Percentiles rank a stretch among this genome's conserved stretches.
Conservation (phyloP, 64 coral and sea anemone genomes). For the Montipora efflorescens region DNA sequence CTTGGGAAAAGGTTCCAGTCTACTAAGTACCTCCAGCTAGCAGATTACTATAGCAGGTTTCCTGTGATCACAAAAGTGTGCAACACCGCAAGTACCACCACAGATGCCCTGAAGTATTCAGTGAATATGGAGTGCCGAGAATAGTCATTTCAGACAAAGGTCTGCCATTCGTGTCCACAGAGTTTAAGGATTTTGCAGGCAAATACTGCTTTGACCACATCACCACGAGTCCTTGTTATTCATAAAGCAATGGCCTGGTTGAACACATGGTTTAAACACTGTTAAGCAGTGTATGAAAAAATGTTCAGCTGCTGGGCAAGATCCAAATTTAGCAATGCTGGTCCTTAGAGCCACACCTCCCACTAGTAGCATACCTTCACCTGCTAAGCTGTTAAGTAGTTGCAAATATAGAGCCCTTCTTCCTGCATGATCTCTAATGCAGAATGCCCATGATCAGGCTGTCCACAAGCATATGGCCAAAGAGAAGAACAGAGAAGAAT, state of each 20-base stretch:
- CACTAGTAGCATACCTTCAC: slow-evolving; percentile 21
- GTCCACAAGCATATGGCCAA: neutral
- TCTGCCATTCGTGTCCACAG: slow-evolving; percentile 29
- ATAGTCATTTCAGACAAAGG: slow-evolving; percentile 59
- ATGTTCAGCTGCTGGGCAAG: slow-evolving; percentile 33
- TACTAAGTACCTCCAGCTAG: slow-evolving; percentile 22
- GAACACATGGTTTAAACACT: slow-evolving; percentile 57
- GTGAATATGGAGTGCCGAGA: slow-evolving; percentile 64
- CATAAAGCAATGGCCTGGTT: slow-evolving; percentile 64
- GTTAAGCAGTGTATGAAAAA: slow-evolving; percentile 69
- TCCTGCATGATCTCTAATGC: neutral
- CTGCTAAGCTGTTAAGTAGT: neutral
- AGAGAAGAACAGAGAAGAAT: neutral
- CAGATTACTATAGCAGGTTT: slow-evolving; percentile 67
- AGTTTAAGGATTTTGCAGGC: slow-evolving; percentile 42
- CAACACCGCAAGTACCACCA: slow-evolving; percentile 31
- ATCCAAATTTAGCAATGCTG: slow-evolving; percentile 58
- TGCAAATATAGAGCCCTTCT: neutral
- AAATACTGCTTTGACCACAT: slow-evolving; percentile 52
- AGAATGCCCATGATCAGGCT: neutral
- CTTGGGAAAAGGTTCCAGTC: neutral
- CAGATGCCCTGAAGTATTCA: slow-evolving; percentile 66
- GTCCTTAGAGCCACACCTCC: slow-evolving; percentile 38
- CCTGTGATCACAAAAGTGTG: slow-evolving; percentile 62
- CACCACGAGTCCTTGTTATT: slow-evolving; percentile 55